phyloP scores from a whole-genome alignment of 2,113 vertebrate genomes.

The Rhynchopsitta pachyrhyncha region DNA sequence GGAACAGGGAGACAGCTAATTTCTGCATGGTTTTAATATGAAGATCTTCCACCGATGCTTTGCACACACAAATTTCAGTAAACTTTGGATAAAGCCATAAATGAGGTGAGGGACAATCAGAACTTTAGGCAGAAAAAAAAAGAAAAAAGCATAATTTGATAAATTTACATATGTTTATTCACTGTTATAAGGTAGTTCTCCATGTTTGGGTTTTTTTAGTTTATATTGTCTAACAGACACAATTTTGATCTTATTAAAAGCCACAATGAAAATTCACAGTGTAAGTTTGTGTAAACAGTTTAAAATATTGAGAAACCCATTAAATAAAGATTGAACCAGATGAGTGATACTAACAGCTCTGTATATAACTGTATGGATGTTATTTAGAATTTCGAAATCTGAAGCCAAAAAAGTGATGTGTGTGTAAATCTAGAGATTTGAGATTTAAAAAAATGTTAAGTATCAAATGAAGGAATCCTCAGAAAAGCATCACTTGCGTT shows the following conservation, averaged over 20 bases:
- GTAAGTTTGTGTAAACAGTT: background rate
- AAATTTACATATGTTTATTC: background rate
- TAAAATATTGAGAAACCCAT: background rate
- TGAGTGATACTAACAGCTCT: background rate
- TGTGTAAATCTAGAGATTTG: background rate
- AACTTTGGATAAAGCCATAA: background rate
- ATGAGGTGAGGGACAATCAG: background rate
- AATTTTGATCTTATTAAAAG: background rate
- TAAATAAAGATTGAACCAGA: background rate
- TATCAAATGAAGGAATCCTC: background rate
- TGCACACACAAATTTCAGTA: background rate
- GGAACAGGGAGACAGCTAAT: background rate
- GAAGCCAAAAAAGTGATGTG: background rate
- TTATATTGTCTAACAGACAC: background rate
- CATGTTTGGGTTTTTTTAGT: rapidly evolving
- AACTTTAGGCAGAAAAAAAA: background rate
- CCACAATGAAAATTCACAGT: background rate
- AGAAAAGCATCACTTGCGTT: background rate
- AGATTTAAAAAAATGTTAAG: background rate
- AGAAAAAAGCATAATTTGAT: background rate
- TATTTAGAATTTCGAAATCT: background rate
- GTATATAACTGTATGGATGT: background rate
- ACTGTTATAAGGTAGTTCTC: background rate
- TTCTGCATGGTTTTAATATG: background rate
- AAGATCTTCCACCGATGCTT: background rate